Conservation (phyloP, 1,140 invertebrate species). For the Orchestia grillus region DNA sequence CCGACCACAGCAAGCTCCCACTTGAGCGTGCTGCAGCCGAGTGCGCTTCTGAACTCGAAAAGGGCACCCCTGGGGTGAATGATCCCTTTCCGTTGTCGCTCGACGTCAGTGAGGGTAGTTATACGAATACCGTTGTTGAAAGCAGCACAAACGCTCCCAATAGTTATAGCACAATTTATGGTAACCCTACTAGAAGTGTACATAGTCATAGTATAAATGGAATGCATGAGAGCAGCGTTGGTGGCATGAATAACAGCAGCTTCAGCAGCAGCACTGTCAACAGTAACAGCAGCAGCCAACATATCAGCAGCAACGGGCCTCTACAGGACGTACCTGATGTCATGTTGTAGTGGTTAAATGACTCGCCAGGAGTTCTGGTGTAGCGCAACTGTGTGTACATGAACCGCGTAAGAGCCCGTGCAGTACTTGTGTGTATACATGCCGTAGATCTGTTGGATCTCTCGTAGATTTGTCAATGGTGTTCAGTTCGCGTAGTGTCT, state of each 20-base stretch:
- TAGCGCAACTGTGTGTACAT: neutral
- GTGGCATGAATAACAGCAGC: neutral
- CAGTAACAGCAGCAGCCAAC: slow-evolving; percentile 31
- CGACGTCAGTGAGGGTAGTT: neutral
- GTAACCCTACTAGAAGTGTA: slow-evolving; percentile 11
- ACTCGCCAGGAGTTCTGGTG: slow-evolving; percentile 29
- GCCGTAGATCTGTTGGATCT: neutral
- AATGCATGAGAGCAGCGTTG: neutral
- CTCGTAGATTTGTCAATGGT: neutral
- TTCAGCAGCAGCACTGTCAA: slow-evolving; percentile 12
- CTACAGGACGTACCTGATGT: slow-evolving; percentile 47
- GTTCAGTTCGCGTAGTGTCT: neutral
- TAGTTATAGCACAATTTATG: neutral
- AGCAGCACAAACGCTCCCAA: neutral
- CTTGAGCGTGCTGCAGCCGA: neutral
- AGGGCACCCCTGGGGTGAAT: neutral
- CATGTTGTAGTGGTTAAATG: slow-evolving; percentile 47
- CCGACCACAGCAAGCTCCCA: neutral
- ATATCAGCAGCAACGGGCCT: slow-evolving; percentile 42
- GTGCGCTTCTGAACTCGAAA: neutral
- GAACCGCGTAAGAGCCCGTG: neutral
- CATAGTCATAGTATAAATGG: neutral
- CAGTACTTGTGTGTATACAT: neutral
- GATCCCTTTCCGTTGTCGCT: neutral
- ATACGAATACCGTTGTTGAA: neutral